Base-by-base conservation (phyloP, 2,797 vertebrate species). In the Esox masquinongy region DNA sequence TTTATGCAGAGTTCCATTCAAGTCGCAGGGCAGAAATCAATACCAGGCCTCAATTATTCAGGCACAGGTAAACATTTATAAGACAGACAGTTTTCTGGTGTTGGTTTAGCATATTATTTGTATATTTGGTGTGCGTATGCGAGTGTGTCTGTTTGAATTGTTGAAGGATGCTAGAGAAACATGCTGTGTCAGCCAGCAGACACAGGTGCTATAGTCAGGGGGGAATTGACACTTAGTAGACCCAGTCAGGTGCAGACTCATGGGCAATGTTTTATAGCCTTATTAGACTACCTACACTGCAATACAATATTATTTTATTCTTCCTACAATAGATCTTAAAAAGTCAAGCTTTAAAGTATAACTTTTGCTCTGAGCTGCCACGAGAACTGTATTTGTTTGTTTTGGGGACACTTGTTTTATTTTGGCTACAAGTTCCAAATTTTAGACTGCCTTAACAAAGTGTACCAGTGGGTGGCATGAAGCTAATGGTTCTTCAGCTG, bases 131-230 rank as follows among this genome's bases (percentile, higher is more conserved):
- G 4, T 36, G 26, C 2, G 9, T 67, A 4, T 31, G 63, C 31
- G 12, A 31, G 9, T 69, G 9, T 69, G 39, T 69, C 19, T 43
- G 67, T 69, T 15, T 19, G 19, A 43, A 22, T 1, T 3, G 7
- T 31, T 47, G 11, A n/a, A n/a, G 11, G 39, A 39, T 29, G 61
- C 24, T 29, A 16, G 61, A 64, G 61, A 64, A 64, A 22, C 61
- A 64, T 59, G 53, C 53, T 64, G 61, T 14, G 26, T 66, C 63
- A 64, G 26, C 63, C 63, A 64, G 63, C 63, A 64, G 63, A 5
- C 29, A 31, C 26, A 66, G 24, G 6, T 66, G 63, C 29, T 12
- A 5, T 31, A 4, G 63, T 26, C 63, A 29, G 24, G 14, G 22
- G 39, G 50, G 39, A 26, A 19, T 17, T 29, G 16, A 49, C 26